Percentiles rank a stretch among this genome's conserved stretches.
These are phyloP conservation scores for Calliphora vicina DNA, from an alignment of 1,140 invertebrate genomes.

Conservation along the genomic window DNA sequence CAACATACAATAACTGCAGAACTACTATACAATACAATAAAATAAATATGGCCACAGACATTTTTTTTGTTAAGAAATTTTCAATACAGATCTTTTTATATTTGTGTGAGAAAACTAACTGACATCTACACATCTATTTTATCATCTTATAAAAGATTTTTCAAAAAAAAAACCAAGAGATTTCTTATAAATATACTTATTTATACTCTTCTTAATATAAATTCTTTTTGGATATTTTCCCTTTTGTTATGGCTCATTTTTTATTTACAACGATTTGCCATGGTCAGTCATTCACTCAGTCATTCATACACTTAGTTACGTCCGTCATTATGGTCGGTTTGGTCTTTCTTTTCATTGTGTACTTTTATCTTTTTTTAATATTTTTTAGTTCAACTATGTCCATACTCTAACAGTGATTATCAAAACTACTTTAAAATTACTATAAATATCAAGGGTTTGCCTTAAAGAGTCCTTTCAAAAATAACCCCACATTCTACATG, in stretches of 20 bases:
- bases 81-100: background rate
- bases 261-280: conserved; percentile 20
- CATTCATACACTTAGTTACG: background rate
- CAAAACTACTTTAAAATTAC: background rate
- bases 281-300: conserved; percentile 12
- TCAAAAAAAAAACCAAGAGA: too few species aligned
- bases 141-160: background rate
- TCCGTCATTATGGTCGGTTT: background rate
- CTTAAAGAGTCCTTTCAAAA: too few species aligned
- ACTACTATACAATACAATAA: too few species aligned
- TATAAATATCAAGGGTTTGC: background rate
- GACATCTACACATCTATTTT: background rate
- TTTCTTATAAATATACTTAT: background rate
- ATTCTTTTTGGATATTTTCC: background rate
- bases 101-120: background rate
- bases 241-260: conserved; percentile 29
- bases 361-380: too few species aligned
- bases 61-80: too few species aligned
- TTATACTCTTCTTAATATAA: too few species aligned
- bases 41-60: too few species aligned
- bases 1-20: too few species aligned
- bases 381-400: background rate
- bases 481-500: too few species aligned
- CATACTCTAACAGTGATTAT: background rate
- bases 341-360: background rate